A percentile compares a stretch with the other conserved stretches of the same genome.
phyloP scores from a whole-genome alignment of 2,888 invertebrate species.

The Tetheella fluctuosa region DNA sequence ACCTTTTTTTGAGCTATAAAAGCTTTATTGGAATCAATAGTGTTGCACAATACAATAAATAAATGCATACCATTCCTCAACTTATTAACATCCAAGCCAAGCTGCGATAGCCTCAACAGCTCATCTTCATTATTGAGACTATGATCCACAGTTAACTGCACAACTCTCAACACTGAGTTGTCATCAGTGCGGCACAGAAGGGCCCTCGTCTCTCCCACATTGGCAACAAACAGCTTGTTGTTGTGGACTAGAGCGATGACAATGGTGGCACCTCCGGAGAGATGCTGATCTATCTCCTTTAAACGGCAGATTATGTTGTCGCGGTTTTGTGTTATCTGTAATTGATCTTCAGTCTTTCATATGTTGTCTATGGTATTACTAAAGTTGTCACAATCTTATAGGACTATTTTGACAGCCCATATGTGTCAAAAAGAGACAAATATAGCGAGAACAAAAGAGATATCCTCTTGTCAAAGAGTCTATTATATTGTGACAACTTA shows the following conservation, averaged over 20 bases:
- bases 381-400: no score
- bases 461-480: no score
- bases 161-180: constrained; percentile 89
- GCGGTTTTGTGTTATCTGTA: constrained; percentile 74
- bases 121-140: constrained; percentile 94
- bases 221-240: constrained; percentile 92
- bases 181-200: constrained; percentile 91
- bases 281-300: constrained; percentile 89
- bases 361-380: no score
- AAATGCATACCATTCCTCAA: constrained; percentile 84
- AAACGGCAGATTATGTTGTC: constrained; percentile 85
- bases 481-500: no score
- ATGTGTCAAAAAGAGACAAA: no score
- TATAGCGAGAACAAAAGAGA: no score
- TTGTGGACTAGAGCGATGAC: constrained; percentile 91
- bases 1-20: not conserved
- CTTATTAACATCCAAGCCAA: constrained; percentile 89
- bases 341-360: not conserved
- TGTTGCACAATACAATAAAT: no score
- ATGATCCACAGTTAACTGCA: constrained; percentile 93
- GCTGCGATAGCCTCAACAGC: constrained; percentile 88
- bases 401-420: no score
- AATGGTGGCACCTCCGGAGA: constrained; percentile 93
- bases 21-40: no score
- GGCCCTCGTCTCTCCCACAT: constrained; percentile 93